Conservation (phyloP, 2,797 vertebrate genomes). For the Orestias chungarensis region DNA sequence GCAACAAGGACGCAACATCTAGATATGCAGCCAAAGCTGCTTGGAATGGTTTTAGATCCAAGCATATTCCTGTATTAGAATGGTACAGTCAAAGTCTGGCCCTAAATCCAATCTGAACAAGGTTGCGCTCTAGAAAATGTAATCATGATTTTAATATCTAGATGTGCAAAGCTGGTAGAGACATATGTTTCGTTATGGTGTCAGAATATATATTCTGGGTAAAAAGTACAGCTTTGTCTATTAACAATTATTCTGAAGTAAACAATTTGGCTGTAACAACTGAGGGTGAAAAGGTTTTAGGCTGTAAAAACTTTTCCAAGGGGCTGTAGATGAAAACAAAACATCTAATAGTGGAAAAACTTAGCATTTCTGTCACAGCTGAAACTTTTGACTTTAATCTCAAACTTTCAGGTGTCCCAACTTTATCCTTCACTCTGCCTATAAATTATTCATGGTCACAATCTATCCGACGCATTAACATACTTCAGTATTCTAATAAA, state of each 20-base stretch:
- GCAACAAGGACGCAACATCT: background rate
- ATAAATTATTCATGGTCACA: constrained; percentile 50
- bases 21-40: background rate
- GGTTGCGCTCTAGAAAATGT: background rate
- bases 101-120: background rate
- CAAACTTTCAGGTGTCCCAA: constrained; percentile 1
- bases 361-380: background rate
- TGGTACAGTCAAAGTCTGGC: no score
- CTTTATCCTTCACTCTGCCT: constrained; percentile 24
- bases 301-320: background rate
- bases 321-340: background rate
- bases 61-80: no score
- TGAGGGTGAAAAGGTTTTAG: background rate
- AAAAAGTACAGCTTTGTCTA: background rate
- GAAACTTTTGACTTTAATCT: background rate
- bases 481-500: constrained; percentile 17
- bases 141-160: background rate
- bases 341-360: background rate
- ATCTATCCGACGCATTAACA: constrained; percentile 41
- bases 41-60: no score
- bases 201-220: background rate
- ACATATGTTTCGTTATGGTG: background rate
- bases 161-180: background rate
- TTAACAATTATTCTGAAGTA: no score
- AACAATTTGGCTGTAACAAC: background rate